Base-by-base conservation (phyloP, 2,888 invertebrate genomes). In the Drosophila melanosoma region DNA sequence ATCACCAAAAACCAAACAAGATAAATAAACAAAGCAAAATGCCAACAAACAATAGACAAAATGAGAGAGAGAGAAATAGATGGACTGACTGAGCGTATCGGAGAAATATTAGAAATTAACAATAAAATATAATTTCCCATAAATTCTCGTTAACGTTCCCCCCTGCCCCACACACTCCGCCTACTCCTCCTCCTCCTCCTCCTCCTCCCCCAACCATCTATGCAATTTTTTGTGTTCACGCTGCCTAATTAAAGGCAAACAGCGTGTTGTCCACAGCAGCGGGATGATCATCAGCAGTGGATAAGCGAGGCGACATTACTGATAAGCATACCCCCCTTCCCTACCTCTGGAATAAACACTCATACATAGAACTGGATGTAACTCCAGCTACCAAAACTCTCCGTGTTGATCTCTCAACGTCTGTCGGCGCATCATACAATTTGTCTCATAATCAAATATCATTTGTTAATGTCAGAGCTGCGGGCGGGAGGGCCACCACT, bases 381-480 rank as follows among this genome's bases (percentile, higher is more conserved):
- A 23, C n/a, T n/a, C 40, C 36, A 4, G 7, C 51, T 33, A 20
- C 11, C n/a, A 38, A n/a, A 15, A n/a, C 11, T 26, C 11, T 15
- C 29, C 1, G 45, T 17, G 56, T 11, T 49, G 69, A 81, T 68
- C 64, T 58, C 29, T 40, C 57, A 49, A 49, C 48, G 67, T 66
- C 68, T 76, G 74, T 74, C 87, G 85, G 82, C 81, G 82, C 89
- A 76, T 82, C 79, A 76, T 42, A 87, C 82, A 89, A 89, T 90
- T 89, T 90, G 89, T 89, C 89, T 87, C 83, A 74, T 81, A 90
- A 90, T 89, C 90, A 87, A 89, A 89, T 84, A 82, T 90, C 89
- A 89, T 89, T 89, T 90, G 87, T 89, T 75, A 83, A 81, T 85
- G 89, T 87, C 89, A 83, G 74, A 61, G 48, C 80, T 79, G 81